Evolutionary conservation across 2,888 invertebrate species (phyloP), one percentile per base, ranked within the genome.

Genomic region (Thymelicus sylvestris): DNA sequence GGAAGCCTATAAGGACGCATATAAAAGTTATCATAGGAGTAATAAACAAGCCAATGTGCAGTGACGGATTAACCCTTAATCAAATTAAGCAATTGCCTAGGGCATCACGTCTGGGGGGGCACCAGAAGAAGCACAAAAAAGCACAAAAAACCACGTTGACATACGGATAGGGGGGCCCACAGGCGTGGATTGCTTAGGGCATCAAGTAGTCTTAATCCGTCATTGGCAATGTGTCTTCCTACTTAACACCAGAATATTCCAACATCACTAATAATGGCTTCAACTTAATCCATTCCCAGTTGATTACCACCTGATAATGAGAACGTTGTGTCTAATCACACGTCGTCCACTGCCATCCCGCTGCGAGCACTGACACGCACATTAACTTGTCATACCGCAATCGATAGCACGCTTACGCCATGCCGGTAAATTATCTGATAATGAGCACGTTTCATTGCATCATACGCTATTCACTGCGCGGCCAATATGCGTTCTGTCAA

Each of bases 351-450:
- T 77, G 76, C 76, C 73, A 67, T 66, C 77, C 78, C 78, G 79
- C 77, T 75, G 77, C 73, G 77, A 70, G 73, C 66, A 60, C 71
- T 75, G 79, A 77, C 78, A 76, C 69, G 75, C 74, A 79, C 76
- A 81, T 81, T 81, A 81, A 78, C 81, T 79, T 80, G 81, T 79
- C 80, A 79, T 68, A 73, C 67, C 67, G 76, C 78, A 79, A 79
- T 77, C 77, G 80, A 80, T 80, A 78, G 72, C 74, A 70, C 73
- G 72, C 74, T 74, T 76, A 75, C 71, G 71, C 67, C 60, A 52
- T 63, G 41, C 70, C 60, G n/a, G 65, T 66, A 67, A 66, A 72
- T 69, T 69, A 66, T 69, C 67, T 68, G 72, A 66, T 67, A 72
- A 72, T 67, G 55, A 60, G 50, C 50, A 65, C 60, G 59, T 63